phyloP scores from a whole-genome alignment of 2,113 vertebrate genomes.

The Dasypus novemcinctus region DNA sequence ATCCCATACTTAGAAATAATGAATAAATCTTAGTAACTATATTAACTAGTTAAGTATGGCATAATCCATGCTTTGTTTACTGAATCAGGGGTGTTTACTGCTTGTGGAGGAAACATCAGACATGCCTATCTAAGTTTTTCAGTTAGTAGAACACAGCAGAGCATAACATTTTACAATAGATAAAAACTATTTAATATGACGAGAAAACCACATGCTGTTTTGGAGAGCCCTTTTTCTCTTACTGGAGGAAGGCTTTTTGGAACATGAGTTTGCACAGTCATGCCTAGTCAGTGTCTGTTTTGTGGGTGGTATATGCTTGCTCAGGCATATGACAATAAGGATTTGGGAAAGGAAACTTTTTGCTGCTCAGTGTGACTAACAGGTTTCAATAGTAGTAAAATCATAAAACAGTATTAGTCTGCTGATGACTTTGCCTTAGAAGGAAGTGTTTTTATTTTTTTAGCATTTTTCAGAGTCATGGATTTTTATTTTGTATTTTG shows the following conservation, averaged over 20 bases:
- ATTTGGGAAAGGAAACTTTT: slow-evolving; percentile 60
- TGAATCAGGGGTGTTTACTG: background rate
- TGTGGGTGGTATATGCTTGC: slow-evolving; percentile 26
- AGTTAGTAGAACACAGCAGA: background rate
- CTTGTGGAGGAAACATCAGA: background rate
- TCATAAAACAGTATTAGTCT: slow-evolving; percentile 29
- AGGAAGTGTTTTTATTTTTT: slow-evolving; percentile 18
- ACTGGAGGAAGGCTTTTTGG: background rate
- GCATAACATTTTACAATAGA: slow-evolving; percentile 4
- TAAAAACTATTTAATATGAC: background rate
- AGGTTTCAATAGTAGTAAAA: slow-evolving; percentile 67
- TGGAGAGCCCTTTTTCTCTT: background rate
- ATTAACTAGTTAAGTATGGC: background rate
- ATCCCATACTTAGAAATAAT: background rate
- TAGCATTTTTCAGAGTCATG: background rate
- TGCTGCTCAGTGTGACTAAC: slow-evolving; percentile 63
- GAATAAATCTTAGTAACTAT: background rate
- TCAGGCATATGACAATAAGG: slow-evolving; percentile 33
- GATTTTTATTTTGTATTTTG: background rate
- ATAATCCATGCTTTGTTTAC: background rate
- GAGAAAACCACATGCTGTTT: slow-evolving; percentile 30
- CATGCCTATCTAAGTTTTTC: background rate
- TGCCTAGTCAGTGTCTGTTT: background rate
- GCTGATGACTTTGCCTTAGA: slow-evolving; percentile 25
- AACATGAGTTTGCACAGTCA: slow-evolving; percentile 62